Evolutionary conservation across 2,113 vertebrate species (phyloP), one percentile per base, ranked within the genome.

Genomic region (Todiramphus chloris): DNA sequence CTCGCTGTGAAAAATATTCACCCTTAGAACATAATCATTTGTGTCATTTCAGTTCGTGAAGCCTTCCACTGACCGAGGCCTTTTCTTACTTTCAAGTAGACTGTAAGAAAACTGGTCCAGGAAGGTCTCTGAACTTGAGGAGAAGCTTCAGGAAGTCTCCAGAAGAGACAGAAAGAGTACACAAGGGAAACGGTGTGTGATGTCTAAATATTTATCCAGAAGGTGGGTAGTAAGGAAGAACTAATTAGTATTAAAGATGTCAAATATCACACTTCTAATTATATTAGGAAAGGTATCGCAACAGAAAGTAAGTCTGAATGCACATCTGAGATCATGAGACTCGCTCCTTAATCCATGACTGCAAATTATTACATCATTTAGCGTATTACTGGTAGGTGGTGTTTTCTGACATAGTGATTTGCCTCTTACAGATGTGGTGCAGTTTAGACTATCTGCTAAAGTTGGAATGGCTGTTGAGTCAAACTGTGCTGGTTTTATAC

Each of bases 21-120:
- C 44, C 3, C 2, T 11, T 6, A 12, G n/a, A 48, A 13, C 9
- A 0, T 0, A 3, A 2, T 3, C 4, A 3, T 6, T n/a, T 1
- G 44, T 66, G 63, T 27, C 30, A 0, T 5, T 30, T 16, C 1
- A 6, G 23, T 11, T 46, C 5, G 41, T 4, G 58, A 35, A 67
- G 63, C 46, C 44, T 25, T 24, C n/a, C 13, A 3, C 55, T 11
- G 37, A 23, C 16, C 16, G 5, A 28, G 51, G 76, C 64, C 44
- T 8, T 12, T 18, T 18, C 37, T 2, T 1, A 0, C 9, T 68
- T 27, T 69, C 44, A 3, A 17, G 58, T 0, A 17, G 41, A 4
- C 53, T 1, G 10, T 8, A 43, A 51, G 74, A 25, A 72, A 51
- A 35, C 31, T 62, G 30, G 84, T 66, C 68, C 53, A 13, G 53